Percentiles rank a stretch among this genome's conserved stretches.
Evolutionary conservation across 2,797 vertebrate species (phyloP).

Genomic region (Crocodylus rhombifer): DNA sequence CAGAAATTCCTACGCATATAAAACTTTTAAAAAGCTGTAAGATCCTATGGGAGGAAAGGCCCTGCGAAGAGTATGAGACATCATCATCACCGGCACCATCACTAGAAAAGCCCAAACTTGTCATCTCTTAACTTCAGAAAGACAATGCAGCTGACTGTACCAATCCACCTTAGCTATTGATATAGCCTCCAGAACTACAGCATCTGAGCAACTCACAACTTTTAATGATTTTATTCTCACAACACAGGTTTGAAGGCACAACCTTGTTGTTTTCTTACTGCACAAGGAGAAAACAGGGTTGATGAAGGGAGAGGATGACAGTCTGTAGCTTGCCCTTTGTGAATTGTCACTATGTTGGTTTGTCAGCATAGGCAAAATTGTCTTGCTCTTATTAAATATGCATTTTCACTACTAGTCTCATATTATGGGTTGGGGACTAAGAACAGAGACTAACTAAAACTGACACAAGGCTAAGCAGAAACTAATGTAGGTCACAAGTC

Average conservation of each 20-base stretch:
- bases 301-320: background rate
- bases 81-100: conserved; percentile 3
- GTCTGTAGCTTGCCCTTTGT: accelerated
- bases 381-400: background rate
- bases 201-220: background rate
- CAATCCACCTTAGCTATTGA: background rate
- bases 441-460: background rate
- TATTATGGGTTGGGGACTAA: background rate
- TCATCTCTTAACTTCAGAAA: background rate
- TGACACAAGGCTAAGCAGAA: background rate
- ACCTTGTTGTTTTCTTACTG: background rate
- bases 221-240: background rate
- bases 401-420: background rate
- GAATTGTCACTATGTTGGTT: too few relatives aligned
- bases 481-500: background rate
- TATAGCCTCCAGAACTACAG: accelerated
- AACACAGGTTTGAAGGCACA: accelerated
- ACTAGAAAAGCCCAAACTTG: conserved; percentile 32
- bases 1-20: conserved; percentile 64
- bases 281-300: background rate
- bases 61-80: background rate
- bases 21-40: conserved; percentile 34
- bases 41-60: background rate
- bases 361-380: too few relatives aligned
- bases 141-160: background rate